Conservation (phyloP, 2,888 invertebrate species). For the Ophion ellenae region DNA sequence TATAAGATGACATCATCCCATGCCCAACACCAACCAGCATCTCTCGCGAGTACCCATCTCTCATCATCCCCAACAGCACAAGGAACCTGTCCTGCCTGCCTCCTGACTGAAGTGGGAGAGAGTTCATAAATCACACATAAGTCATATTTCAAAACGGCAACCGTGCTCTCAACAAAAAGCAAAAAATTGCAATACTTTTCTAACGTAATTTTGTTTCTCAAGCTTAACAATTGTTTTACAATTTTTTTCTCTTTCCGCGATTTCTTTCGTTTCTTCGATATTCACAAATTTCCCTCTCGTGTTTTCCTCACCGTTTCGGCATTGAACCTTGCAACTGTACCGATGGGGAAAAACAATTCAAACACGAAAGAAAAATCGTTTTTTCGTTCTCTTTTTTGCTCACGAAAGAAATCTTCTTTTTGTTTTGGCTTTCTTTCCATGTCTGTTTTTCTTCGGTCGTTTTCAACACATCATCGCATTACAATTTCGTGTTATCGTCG, state of each 20-base stretch:
- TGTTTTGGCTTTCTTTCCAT: constrained; percentile 26
- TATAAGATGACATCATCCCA: constrained; percentile 82
- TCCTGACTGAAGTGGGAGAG: constrained; percentile 84
- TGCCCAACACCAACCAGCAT: constrained; percentile 81
- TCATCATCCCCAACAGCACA: constrained; percentile 80
- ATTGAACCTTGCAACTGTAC: neutral
- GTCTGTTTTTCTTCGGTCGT: constrained; percentile 57
- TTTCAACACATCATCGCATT: constrained; percentile 26
- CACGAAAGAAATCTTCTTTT: constrained; percentile 32
- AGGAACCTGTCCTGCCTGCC: constrained; percentile 84
- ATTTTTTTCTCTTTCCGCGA: constrained; percentile 22
- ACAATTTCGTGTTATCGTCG: constrained; percentile 49
- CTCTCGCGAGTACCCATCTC: constrained; percentile 80
- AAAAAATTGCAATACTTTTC: constrained; percentile 6
- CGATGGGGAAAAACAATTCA: neutral
- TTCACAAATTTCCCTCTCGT: constrained; percentile 29
- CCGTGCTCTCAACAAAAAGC: constrained; percentile 78
- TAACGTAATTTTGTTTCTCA: constrained; percentile 13
- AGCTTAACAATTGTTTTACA: constrained; percentile 16
- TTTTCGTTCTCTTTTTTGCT: neutral
- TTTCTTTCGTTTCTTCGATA: constrained; percentile 34
- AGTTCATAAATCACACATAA: constrained; percentile 83
- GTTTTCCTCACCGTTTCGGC: constrained; percentile 17
- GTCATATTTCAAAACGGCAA: constrained; percentile 79
- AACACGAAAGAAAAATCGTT: constrained; percentile 46